phyloP scores from a whole-genome alignment of 2,797 vertebrate species.

The Gymnoscopelus microlampas region DNA sequence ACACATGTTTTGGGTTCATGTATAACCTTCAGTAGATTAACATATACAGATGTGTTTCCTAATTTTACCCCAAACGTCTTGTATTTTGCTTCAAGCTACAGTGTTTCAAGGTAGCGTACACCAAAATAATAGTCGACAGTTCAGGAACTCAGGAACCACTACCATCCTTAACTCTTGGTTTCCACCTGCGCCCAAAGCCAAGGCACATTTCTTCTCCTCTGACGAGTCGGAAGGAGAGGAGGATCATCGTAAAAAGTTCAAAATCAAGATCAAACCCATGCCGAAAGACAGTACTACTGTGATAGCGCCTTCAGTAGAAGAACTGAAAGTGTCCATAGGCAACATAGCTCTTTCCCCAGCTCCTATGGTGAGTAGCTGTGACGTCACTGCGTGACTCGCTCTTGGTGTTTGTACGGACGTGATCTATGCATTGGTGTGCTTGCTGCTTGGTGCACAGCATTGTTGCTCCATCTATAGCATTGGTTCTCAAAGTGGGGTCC shows the following conservation, averaged over 20 bases:
- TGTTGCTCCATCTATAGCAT: no score
- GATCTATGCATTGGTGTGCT: no score
- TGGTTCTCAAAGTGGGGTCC: no score
- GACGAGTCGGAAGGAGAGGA: conserved; percentile 97
- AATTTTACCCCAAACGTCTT: no score
- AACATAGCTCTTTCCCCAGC: conserved; percentile 95
- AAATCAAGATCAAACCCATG: conserved; percentile 97
- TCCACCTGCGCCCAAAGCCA: conserved; percentile 86
- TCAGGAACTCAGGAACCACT: not conserved
- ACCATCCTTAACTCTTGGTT: conserved; percentile 83
- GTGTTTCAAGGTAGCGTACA: not conserved
- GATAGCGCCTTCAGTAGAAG: conserved; percentile 87
- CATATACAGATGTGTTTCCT: no score
- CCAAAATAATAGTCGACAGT: not conserved
- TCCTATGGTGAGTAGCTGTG: conserved; percentile 90
- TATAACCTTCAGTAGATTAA: no score
- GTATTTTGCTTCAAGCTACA: no score
- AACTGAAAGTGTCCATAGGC: conserved; percentile 94
- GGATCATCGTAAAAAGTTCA: conserved; percentile 94
- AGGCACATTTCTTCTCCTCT: conserved; percentile 95
- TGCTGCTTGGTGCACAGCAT: no score
- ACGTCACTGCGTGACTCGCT: conserved; percentile 12
- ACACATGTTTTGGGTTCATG: no score
- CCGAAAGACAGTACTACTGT: conserved; percentile 82
- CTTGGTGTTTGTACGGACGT: not conserved